phyloP scores from a whole-genome alignment of 1,140 invertebrate genomes.

The Cotesia chilonis region DNA sequence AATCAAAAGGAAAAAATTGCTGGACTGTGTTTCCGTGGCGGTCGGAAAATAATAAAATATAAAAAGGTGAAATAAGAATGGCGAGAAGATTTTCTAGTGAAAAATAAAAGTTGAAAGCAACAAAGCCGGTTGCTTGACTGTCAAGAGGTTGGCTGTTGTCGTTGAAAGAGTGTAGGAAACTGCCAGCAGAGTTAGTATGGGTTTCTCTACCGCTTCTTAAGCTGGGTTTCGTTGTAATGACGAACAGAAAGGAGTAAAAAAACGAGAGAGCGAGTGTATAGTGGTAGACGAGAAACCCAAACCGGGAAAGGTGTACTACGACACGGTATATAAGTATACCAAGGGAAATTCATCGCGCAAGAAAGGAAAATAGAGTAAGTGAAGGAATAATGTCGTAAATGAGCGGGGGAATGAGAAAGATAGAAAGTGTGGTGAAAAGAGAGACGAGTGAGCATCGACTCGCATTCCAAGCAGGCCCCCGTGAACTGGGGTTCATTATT shows the following conservation, averaged over 20 bases:
- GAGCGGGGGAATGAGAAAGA: slow-evolving; percentile 23
- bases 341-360: background rate
- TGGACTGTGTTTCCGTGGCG: background rate
- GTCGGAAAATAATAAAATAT: background rate
- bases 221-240: background rate
- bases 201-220: background rate
- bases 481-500: slow-evolving; percentile 62
- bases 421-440: slow-evolving; percentile 19
- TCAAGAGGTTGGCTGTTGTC: slow-evolving; percentile 30
- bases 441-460: slow-evolving; percentile 45
- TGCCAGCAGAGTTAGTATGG: background rate
- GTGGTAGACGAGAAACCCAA: background rate
- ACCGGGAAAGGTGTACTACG: background rate
- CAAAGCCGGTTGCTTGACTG: slow-evolving; percentile 14
- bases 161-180: background rate
- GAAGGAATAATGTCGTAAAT: slow-evolving; percentile 19
- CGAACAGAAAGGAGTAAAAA: background rate
- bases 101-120: slow-evolving; percentile 6
- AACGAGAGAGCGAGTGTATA: slow-evolving; percentile 8
- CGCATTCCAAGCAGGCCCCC: slow-evolving; percentile 61
- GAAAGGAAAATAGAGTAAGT: slow-evolving; percentile 13
- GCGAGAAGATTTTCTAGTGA: background rate
- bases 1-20: background rate
- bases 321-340: slow-evolving; percentile 1
- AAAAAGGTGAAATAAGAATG: background rate